Conservation (phyloP, 2,888 invertebrate species). For the Bellardia bayeri region DNA sequence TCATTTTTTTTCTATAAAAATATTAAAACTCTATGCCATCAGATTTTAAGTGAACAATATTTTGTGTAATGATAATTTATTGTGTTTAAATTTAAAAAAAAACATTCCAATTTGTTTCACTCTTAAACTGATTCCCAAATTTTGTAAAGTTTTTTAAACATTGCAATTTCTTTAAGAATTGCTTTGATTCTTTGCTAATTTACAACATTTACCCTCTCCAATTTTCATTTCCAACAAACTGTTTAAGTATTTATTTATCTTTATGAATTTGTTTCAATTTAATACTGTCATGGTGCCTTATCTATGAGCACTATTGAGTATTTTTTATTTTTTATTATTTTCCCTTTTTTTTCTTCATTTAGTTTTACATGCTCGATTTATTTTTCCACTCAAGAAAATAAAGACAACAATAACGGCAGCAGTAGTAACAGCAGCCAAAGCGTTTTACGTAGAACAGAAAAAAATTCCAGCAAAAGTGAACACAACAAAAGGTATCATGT, state of each 20-base stretch:
- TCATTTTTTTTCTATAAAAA: too few species aligned
- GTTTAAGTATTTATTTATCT: neutral
- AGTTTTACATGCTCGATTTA: conserved; percentile 56
- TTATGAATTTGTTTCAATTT: conserved; percentile 20
- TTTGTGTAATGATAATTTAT: too few species aligned
- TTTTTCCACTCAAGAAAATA: conserved; percentile 48
- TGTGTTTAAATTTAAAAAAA: too few species aligned
- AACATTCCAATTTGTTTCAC: neutral
- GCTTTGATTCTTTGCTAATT: neutral
- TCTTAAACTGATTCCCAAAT: neutral
- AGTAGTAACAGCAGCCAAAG: conserved; percentile 8
- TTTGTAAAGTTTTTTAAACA: too few species aligned
- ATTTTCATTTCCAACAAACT: neutral
- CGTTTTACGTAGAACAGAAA: conserved; percentile 11
- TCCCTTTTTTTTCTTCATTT: conserved; percentile 9
- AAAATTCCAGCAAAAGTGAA: neutral
- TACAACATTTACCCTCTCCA: too few species aligned
- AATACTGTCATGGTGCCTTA: conserved; percentile 17
- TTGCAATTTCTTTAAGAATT: neutral
- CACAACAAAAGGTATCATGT: conserved; percentile 44
- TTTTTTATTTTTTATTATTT: neutral
- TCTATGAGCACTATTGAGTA: neutral
- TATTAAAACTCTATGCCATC: too few species aligned
- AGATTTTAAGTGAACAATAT: too few species aligned
- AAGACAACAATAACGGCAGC: neutral